phyloP scores from a whole-genome alignment of 2,113 vertebrate species.

The Microtus oregoni region DNA sequence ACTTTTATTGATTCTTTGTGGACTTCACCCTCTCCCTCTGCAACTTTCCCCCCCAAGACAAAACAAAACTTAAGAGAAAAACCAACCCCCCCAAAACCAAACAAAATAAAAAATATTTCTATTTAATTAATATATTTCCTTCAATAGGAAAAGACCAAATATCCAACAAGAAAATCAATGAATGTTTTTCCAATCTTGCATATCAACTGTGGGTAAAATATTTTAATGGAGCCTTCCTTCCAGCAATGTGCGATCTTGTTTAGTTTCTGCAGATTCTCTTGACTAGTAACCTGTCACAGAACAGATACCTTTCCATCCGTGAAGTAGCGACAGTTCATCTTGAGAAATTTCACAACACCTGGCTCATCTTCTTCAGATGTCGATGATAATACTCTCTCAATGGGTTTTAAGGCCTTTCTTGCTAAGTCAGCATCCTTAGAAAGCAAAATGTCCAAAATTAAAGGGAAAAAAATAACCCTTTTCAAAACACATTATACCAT shows the following conservation, averaged over 20 bases:
- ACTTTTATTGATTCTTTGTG: neutral
- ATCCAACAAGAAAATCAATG: neutral
- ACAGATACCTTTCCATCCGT: constrained; percentile 96
- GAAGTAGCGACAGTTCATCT: constrained; percentile 99
- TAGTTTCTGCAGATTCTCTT: neutral
- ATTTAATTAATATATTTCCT: neutral
- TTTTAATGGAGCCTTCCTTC: neutral
- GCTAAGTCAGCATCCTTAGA: constrained; percentile 90
- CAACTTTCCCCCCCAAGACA: neutral
- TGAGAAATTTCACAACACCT: constrained; percentile 95
- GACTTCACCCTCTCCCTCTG: neutral
- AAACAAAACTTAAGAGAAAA: neutral
- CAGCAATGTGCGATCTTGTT: neutral
- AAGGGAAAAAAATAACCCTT: neutral
- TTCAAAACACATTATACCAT: neutral
- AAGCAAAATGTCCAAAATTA: constrained; percentile 66
- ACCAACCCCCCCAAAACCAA: neutral
- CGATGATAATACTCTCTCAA: constrained; percentile 93
- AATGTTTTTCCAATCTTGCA: neutral
- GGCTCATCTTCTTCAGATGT: constrained; percentile 95
- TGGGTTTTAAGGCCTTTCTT: constrained; percentile 88
- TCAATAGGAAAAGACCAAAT: neutral
- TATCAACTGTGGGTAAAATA: neutral
- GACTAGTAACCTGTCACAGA: neutral
- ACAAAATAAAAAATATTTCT: neutral